Conservation (phyloP, 2,888 invertebrate genomes). For the Cylindroiulus punctatus region DNA sequence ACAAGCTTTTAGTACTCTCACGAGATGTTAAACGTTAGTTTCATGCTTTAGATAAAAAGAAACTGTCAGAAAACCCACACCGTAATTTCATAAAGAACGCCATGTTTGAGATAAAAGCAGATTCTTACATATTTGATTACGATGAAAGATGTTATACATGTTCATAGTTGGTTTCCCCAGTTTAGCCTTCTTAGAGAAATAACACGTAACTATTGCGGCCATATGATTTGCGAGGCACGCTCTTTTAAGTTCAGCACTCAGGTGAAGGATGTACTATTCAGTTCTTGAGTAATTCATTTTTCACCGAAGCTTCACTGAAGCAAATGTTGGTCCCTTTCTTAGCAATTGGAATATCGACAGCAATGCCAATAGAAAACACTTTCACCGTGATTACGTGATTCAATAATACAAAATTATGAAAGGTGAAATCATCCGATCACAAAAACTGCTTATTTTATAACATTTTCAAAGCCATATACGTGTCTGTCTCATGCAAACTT, state of each 20-base stretch:
- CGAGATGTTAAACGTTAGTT: slow-evolving; percentile 35
- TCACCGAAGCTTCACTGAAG: too few relatives aligned
- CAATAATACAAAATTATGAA: neutral
- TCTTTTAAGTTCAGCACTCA: neutral
- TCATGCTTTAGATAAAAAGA: slow-evolving; percentile 23
- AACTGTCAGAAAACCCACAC: neutral
- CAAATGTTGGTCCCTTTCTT: too few relatives aligned
- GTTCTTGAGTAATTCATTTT: too few relatives aligned
- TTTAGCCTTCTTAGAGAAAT: neutral
- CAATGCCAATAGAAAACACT: neutral
- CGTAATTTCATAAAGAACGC: neutral
- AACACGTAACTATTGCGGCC: neutral
- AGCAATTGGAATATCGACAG: neutral
- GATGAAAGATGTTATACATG: neutral
- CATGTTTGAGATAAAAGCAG: slow-evolving; percentile 12
- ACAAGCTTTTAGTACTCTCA: slow-evolving; percentile 25
- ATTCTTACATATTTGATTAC: neutral
- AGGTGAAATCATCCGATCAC: neutral
- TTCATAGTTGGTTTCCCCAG: neutral
- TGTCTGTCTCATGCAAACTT: too few relatives aligned
- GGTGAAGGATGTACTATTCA: too few relatives aligned
- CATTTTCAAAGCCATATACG: too few relatives aligned
- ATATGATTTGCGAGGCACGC: neutral
- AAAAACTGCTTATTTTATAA: too few relatives aligned
- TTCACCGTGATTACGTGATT: neutral